A percentile compares a stretch with the other conserved stretches of the same genome.
These are phyloP conservation scores for Homarus americanus DNA, from an alignment of 1,140 invertebrate genomes.

Conservation along the genomic window DNA sequence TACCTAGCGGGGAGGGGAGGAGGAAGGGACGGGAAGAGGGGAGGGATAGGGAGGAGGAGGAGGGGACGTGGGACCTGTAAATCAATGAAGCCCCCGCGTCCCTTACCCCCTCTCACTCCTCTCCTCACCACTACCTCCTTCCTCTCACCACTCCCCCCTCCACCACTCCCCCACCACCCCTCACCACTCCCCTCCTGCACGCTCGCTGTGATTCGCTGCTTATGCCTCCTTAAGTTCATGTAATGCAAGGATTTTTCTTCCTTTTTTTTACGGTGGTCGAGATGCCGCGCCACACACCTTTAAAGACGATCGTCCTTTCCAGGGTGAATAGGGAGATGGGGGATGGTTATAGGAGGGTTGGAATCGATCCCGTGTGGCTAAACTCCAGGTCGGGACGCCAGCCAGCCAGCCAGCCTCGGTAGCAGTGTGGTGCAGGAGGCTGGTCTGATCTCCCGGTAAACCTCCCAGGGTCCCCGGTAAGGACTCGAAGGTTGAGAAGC, in stretches of 20 bases:
- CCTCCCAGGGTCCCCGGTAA: background rate
- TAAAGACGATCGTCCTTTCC: too few species aligned
- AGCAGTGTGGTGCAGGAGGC: background rate
- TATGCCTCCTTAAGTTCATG: conserved; percentile 35
- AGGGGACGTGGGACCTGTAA: conserved; percentile 16
- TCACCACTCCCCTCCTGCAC: background rate
- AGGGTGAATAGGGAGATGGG: too few species aligned
- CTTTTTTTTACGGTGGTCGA: background rate
- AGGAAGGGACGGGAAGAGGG: background rate
- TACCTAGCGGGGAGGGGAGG: conserved; percentile 14
- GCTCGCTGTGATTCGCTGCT: conserved; percentile 40
- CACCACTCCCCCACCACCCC: background rate
- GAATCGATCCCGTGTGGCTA: too few species aligned
- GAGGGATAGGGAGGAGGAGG: too few species aligned
- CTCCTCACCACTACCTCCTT: too few species aligned
- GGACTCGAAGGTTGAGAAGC: background rate
- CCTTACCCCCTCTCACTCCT: background rate
- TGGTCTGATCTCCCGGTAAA: background rate
- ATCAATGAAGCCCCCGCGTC: conserved; percentile 24
- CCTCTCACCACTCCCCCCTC: too few species aligned
- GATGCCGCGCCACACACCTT: background rate
- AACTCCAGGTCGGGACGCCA: too few species aligned
- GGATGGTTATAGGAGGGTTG: too few species aligned
- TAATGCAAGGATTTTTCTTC: conserved; percentile 24
- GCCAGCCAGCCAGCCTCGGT: too few species aligned